Evolutionary conservation across 2,888 invertebrate species (phyloP), one percentile per base, ranked within the genome.

Genomic region (Cylindroiulus punctatus): DNA sequence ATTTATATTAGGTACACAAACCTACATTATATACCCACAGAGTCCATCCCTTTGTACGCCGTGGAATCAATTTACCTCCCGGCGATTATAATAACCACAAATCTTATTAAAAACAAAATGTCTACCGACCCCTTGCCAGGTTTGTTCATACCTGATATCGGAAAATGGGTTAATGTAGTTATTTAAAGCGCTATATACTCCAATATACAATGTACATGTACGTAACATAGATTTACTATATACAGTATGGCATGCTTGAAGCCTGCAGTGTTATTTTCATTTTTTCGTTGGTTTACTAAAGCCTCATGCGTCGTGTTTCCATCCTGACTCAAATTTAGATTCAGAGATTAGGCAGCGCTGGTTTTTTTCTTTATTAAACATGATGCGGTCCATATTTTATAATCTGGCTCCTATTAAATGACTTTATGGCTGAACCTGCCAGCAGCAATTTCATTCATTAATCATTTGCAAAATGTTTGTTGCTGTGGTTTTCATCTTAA

Each of bases 371-470:
- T 65, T 26, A 65, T 65, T 65, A 65, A 17, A 26, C 65, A 65
- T 26, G 65, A 65, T 26, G 65, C 65, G 26, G 65, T 65, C 65
- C 65, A 65, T 65, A 65, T 65, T 65, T 65, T 65, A 65, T 65
- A 65, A 65, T 65, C 65, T 65, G 65, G 65, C 65, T 65, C 26
- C 19, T 65, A 65, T 65, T 65, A 65, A 65, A 65, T 65, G 65
- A 65, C 65, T 65, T 65, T 65, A 65, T 65, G 65, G 65, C 65
- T 26, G 65, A 65, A 10, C 65, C 65, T 65, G 65, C 65, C 65
- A 65, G 65, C 65, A 65, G 65, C 65, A 65, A 65, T 65, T 65
- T 65, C 26, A 65, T 65, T 65, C 65, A 65, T 65, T 65, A 65
- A 65, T 65, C 65, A 65, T 65, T 65, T 4, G 65, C 65, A 26